phyloP scores from a whole-genome alignment of 2,797 vertebrate genomes.

The Acropternis orthonyx region DNA sequence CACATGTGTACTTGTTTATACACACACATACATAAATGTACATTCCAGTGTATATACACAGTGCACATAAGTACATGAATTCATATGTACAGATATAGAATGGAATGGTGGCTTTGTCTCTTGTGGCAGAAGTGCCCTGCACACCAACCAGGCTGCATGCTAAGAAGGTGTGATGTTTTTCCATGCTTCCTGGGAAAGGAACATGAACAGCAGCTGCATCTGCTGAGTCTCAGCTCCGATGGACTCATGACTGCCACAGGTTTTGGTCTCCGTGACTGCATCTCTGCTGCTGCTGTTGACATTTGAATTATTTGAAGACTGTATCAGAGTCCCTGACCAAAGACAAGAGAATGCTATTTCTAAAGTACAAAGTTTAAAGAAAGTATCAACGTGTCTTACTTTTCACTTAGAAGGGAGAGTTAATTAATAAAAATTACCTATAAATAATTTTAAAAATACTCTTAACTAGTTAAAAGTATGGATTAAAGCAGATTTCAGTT shows the following conservation, averaged over 20 bases:
- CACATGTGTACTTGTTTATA: too few relatives aligned
- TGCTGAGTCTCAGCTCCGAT: background rate
- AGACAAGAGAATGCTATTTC: background rate
- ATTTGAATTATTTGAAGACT: background rate
- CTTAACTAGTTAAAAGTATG: background rate
- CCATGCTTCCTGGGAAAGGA: background rate
- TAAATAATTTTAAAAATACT: fast-evolving
- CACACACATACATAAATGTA: background rate
- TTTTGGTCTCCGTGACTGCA: background rate
- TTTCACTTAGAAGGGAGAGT: background rate
- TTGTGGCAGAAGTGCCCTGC: background rate
- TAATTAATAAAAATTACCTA: background rate
- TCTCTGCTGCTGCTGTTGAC: background rate
- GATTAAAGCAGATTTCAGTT: background rate
- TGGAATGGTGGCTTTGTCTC: background rate
- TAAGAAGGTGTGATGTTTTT: background rate
- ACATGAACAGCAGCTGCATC: background rate
- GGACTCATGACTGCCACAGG: fast-evolving
- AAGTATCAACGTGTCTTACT: background rate
- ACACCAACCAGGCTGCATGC: background rate
- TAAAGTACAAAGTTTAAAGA: background rate
- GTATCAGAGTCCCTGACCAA: background rate
- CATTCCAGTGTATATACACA: background rate
- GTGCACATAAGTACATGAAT: fast-evolving
- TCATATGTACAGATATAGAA: background rate